Evolutionary conservation across 2,797 vertebrate genomes (phyloP), one percentile per base, ranked within the genome.

Genomic region (Oceanodroma leucorhoa): DNA sequence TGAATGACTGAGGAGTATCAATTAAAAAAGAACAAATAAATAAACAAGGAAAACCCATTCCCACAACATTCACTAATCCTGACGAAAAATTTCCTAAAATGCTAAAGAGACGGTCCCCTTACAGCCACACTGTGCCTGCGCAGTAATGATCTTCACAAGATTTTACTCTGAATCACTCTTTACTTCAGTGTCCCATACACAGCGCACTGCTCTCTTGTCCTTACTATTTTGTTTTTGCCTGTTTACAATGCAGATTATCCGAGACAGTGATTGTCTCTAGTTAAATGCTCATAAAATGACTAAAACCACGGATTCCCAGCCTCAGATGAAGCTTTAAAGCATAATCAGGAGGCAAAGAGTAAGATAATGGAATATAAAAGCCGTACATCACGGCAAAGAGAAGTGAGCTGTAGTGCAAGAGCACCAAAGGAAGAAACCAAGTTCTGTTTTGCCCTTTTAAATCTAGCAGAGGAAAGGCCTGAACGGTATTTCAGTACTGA

Each of bases 231-330:
- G 26, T 0, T 23, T 27, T 15, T 32, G 27, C 24, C 54, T 4
- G 3, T 22, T 55, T 4, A 26, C 23, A n/a, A 2, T 0, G 3
- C 18, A 14, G 14, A 17, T 36, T 11, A 38, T 4, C 75, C 0
- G 7, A n/a, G 30, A 46, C 27, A 5, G 26, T 0, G 11, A 24
- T 1, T 26, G 14, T 21, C 51, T 23, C 34, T 5, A 29, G 32
- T 14, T 4, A 65, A 38, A 60, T 1, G 10, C 53, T 30, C 46
- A 8, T 10, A 17, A 65, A 81, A n/a, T 1, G 7, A 6, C 46
- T 9, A 26, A 58, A 65, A 43, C 20, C 2, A 0, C 1, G 7
- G n/a, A 41, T 36, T 58, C 30, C 19, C 40, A 14, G 50, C 17
- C 43, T n/a, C 10, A 11, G 69, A 7, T 14, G 11, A 43, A 48